Evolutionary conservation across 2,797 vertebrate species (phyloP), one percentile per base, ranked within the genome.

Genomic region (Balearica regulorum): DNA sequence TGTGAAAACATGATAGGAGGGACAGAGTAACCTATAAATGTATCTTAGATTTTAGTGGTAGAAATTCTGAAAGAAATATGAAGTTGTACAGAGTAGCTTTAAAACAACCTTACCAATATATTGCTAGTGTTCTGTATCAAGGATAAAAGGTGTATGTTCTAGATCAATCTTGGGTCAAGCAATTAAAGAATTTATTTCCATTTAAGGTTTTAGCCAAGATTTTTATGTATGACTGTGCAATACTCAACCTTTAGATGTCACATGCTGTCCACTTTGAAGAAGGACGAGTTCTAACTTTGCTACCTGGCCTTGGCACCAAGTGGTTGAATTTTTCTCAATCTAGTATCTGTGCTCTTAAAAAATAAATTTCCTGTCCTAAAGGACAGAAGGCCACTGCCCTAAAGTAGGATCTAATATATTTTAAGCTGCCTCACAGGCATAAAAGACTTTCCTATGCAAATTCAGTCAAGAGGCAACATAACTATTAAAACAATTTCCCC

Each of bases 311-410:
- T 96, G 76, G 73, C 89, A 95, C 65, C 11, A 35, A 96, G 58
- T 83, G 82, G 58, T 66, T 94, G 95, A 92, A 94, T 96, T 96
- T 95, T 94, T 96, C 89, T 95, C 80, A 53, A 20, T 84, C 64
- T 94, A 87, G 71, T 92, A 88, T 91, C 55, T 93, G 31, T 68
- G 69, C 77, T 81, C 51, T 91, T 94, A 84, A 89, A 95, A 95
- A 91, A 89, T 83, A 96, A 88, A 82, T 80, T 83, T 95, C 70
- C 48, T 29, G 77, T 48, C 55, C 72, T 87, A 37, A 83, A 94
- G 61, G 76, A 94, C 61, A 94, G 86, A 95, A 89, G 39, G 60
- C 51, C 65, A 87, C 58, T 70, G 44, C 53, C 91, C 85, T 85
- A 80, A 91, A 87, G 66, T 49, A 95, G 88, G n/a, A 61, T 66